Evolutionary conservation across 2,888 invertebrate genomes (phyloP), one percentile per base, ranked within the genome.

Genomic region (Pheosia tremula): DNA sequence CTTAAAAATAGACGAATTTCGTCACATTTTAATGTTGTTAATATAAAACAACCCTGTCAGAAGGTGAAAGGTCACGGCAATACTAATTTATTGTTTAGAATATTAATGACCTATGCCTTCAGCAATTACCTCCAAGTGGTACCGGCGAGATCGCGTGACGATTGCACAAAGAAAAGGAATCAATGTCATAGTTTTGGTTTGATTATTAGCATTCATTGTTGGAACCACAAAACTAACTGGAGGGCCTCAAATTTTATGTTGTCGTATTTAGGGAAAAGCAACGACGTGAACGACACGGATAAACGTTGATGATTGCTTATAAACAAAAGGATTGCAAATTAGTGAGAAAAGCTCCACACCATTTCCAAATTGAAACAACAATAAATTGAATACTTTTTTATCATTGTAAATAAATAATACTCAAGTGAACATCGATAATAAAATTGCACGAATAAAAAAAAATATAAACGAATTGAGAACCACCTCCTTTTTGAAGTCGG

Each of bases 101-200:
- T 89, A 90, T 84, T 90, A 89, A 89, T 86, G 85, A 84, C 77
- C 67, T 72, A 71, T 78, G 75, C 75, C 78, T 84, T 72, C 67
- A 81, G 85, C 84, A 90, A 91, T 91, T 91, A 91, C 87, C 69
- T 61, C 84, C 83, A 85, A 90, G 87, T 90, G 91, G 90, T 88
- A 90, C 89, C 82, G 77, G 58, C 70, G 68, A 64, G 75, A 70
- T 91, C 82, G 90, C 90, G 90, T 91, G 90, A 80, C 81, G 71
- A 72, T 80, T 75, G 66, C 76, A 72, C 77, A 69, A 79, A 83
- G 79, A 85, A 86, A 85, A 84, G 80, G 78, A 78, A 81, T 71
- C 78, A 74, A 79, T 79, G 71, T 72, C 71, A 67, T 74, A 71
- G 77, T 79, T 84, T 84, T 80, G 81, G 80, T 82, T 80, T 74